These are phyloP conservation scores for Slavum lentiscoides DNA, from an alignment of 2,888 invertebrate species.

Conservation along the genomic window DNA sequence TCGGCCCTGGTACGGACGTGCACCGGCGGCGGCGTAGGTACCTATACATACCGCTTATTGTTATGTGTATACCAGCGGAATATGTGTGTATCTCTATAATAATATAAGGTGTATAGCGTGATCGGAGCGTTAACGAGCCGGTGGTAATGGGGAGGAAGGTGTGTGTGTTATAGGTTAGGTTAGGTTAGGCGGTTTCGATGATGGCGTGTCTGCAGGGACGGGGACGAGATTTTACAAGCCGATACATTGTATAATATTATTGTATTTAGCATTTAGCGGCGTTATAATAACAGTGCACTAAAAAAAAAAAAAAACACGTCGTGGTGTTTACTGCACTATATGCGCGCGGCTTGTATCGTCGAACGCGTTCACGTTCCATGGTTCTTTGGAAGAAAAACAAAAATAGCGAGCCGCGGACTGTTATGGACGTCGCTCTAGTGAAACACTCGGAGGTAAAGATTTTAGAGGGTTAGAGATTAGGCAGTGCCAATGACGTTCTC, in stretches of 20 bases:
- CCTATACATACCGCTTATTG: too few species aligned
- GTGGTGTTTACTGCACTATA: background rate
- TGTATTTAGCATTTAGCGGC: background rate
- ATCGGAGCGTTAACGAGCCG: constrained; percentile 31
- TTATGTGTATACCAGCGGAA: background rate
- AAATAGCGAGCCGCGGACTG: too few species aligned
- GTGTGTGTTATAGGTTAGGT: background rate
- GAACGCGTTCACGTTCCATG: too few species aligned
- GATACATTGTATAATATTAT: background rate
- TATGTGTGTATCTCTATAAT: too few species aligned
- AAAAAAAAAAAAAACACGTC: constrained; percentile 17
- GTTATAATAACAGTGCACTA: constrained; percentile 14
- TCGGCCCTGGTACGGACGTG: constrained; percentile 15
- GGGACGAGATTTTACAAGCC: constrained; percentile 24
- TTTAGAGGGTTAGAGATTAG: too few species aligned
- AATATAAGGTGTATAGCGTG: constrained; percentile 9
- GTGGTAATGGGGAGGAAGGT: background rate
- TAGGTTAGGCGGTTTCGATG: background rate
- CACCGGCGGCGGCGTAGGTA: background rate
- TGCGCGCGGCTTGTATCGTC: background rate
- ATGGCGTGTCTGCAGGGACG: background rate
- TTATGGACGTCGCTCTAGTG: too few species aligned
- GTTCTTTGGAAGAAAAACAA: too few species aligned
- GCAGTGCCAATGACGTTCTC: too few species aligned
- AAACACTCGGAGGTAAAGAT: too few species aligned